Percentiles rank a stretch among this genome's conserved stretches.
Evolutionary conservation across 2,797 vertebrate species (phyloP).

Genomic region (Kryptopterus vitreolus): DNA sequence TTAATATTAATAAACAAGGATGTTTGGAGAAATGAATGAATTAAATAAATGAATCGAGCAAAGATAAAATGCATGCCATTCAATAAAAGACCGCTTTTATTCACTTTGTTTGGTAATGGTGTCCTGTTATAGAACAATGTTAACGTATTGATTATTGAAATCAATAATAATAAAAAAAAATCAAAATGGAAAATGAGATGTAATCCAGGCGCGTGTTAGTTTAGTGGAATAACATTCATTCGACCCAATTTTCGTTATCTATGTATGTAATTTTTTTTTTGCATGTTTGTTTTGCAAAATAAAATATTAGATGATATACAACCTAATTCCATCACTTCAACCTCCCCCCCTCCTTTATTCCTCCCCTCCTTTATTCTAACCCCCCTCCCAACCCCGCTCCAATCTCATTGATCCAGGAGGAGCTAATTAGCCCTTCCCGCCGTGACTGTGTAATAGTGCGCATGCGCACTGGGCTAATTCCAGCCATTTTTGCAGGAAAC

Average conservation of each 20-base stretch:
- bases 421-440: conserved; percentile 99
- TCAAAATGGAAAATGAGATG: too few species aligned
- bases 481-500: conserved; percentile 99
- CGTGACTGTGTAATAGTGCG: conserved; percentile 99
- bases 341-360: conserved; percentile 45
- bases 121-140: too few species aligned
- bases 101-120: not conserved
- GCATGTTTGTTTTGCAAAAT: conserved; percentile 41
- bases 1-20: not conserved
- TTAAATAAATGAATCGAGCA: not conserved
- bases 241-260: not conserved
- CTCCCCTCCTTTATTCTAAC: conserved; percentile 62
- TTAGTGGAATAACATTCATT: not conserved
- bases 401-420: conserved; percentile 99
- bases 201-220: too few species aligned
- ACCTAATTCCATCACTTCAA: conserved; percentile 54
- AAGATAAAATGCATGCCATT: not conserved
- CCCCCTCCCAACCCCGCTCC: conserved; percentile 80
- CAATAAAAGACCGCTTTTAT: too few species aligned
- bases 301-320: conserved; percentile 43
- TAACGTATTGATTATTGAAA: not conserved
- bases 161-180: too few species aligned
- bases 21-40: not conserved
- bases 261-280: not conserved
- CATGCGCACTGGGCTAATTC: conserved; percentile 99